These are phyloP conservation scores for Spermophilus dauricus DNA, from an alignment of 2,113 vertebrate species.

Conservation along the genomic window DNA sequence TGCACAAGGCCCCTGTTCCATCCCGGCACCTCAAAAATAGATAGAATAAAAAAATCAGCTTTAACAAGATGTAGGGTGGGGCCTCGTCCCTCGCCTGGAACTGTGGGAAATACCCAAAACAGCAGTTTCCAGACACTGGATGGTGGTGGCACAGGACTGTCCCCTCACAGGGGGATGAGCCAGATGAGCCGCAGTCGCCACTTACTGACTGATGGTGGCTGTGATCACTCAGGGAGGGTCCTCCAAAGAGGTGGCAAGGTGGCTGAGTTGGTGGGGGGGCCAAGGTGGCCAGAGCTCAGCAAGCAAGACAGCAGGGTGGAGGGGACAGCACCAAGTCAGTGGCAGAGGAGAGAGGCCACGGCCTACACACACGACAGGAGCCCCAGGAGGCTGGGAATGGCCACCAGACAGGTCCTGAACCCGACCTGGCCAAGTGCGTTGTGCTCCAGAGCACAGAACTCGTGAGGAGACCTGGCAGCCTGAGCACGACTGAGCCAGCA, in stretches of 20 bases:
- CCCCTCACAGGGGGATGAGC: neutral
- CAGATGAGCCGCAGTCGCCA: neutral
- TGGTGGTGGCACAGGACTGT: neutral
- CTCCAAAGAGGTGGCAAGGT: neutral
- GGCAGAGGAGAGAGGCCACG: neutral
- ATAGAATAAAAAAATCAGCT: neutral
- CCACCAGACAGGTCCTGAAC: too few relatives aligned
- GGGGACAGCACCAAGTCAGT: too few relatives aligned
- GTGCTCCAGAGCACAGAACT: neutral
- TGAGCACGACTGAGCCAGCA: neutral
- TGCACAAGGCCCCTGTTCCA: too few relatives aligned
- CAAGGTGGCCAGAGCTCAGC: neutral
- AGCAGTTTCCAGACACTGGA: neutral
- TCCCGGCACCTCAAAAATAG: too few relatives aligned
- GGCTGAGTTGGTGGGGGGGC: neutral
- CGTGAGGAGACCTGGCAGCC: too few relatives aligned
- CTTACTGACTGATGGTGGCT: too few relatives aligned
- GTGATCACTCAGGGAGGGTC: accelerated
- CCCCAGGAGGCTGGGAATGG: accelerated
- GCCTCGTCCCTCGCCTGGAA: neutral
- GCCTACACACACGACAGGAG: neutral
- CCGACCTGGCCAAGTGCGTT: too few relatives aligned
- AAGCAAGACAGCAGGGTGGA: too few relatives aligned
- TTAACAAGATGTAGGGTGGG: neutral
- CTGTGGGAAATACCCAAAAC: neutral